Conservation (phyloP, 2,113 vertebrate species). For the Eulemur macaco region DNA sequence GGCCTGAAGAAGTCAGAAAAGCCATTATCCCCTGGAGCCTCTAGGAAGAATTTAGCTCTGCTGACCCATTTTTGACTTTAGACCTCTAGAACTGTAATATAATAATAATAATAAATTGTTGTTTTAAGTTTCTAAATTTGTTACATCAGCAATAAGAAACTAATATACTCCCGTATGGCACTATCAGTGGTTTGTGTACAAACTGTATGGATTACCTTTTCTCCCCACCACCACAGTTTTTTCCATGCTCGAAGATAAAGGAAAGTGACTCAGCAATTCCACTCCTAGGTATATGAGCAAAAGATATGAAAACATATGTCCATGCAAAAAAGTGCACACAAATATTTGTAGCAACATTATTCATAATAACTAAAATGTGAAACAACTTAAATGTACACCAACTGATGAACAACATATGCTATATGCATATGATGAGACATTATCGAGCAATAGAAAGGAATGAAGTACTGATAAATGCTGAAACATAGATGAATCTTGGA, state of each 20-base stretch:
- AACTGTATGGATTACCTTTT: not conserved
- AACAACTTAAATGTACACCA: not conserved
- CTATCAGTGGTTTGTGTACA: not conserved
- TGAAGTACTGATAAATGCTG: not conserved
- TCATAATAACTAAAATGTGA: not conserved
- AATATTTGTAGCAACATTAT: not conserved
- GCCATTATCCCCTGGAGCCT: not conserved
- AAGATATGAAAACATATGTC: not conserved
- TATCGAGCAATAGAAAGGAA: not conserved
- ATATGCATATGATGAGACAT: not conserved
- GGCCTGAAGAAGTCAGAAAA: not conserved
- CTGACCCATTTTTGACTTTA: not conserved
- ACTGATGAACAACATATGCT: not conserved
- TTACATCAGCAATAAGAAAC: not conserved
- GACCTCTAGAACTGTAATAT: not conserved
- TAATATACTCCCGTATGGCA: not conserved
- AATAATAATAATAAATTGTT: too few species aligned
- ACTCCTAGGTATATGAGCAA: not conserved
- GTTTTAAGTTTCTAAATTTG: not conserved
- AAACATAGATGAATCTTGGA: not conserved
- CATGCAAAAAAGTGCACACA: not conserved
- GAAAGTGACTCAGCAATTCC: not conserved
- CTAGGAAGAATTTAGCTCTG: not conserved
- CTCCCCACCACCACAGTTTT: not conserved
- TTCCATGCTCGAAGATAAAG: not conserved